Conservation (phyloP, 2,797 vertebrate species). For the Clarias platycephalus region DNA sequence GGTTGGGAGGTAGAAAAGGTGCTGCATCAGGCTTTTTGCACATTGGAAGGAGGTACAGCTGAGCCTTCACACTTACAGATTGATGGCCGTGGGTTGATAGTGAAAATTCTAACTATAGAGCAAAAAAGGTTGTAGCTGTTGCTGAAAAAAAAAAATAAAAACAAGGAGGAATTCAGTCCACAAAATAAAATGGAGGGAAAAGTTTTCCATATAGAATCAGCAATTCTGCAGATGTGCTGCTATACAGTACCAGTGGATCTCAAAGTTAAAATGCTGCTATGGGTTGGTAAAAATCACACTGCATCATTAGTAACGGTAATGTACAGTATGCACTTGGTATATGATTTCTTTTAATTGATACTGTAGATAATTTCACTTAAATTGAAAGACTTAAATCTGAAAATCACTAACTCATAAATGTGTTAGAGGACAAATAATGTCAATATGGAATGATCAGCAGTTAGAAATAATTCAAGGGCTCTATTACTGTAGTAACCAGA, state of each 20-base stretch:
- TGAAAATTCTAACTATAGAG: constrained; percentile 20
- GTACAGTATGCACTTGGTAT: background rate
- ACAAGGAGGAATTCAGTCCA: background rate
- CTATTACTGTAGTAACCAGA: no score
- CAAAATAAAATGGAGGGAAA: background rate
- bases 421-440: background rate
- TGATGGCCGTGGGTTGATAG: background rate
- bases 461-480: background rate
- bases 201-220: background rate
- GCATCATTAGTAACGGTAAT: background rate
- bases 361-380: background rate
- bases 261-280: background rate
- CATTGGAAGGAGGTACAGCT: constrained; percentile 14
- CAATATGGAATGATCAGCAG: background rate
- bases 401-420: background rate
- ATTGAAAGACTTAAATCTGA: background rate
- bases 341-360: background rate
- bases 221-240: background rate
- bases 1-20: constrained; percentile 24
- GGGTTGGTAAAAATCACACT: background rate
- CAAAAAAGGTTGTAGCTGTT: background rate
- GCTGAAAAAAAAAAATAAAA: background rate
- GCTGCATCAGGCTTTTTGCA: constrained; percentile 15
- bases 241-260: background rate
- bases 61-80: constrained; percentile 22